Evolutionary conservation across 2,113 vertebrate species (phyloP).

Genomic region (Motacilla tschutschensis): DNA sequence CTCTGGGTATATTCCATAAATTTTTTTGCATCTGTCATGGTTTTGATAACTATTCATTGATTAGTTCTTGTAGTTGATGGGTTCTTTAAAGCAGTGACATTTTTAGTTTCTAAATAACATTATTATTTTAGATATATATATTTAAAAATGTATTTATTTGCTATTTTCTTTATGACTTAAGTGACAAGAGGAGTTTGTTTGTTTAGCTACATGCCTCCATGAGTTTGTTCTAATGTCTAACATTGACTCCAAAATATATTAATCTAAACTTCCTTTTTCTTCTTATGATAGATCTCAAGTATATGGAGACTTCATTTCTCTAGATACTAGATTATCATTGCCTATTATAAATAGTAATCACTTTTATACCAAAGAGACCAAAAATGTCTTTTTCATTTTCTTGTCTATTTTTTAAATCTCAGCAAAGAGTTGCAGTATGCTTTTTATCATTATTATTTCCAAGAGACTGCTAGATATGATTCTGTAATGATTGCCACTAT

Average conservation of each 20-base stretch:
- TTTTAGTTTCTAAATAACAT: not conserved
- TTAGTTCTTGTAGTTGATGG: not conserved
- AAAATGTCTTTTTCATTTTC: not conserved
- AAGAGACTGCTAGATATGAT: not conserved
- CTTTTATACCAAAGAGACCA: not conserved
- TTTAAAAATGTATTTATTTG: not conserved
- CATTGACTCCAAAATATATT: not conserved
- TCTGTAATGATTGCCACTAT: not conserved
- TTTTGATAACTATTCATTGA: not conserved
- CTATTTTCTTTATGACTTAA: not conserved
- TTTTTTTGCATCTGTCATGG: not conserved
- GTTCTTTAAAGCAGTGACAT: not conserved
- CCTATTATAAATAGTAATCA: not conserved
- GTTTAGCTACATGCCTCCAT: not conserved
- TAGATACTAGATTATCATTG: not conserved
- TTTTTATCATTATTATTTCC: not conserved
- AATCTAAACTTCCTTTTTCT: not conserved
- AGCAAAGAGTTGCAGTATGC: rapidly evolving
- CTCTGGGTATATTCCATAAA: not conserved
- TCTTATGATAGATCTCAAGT: not conserved
- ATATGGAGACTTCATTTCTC: not conserved
- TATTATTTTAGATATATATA: not conserved
- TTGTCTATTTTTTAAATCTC: not conserved
- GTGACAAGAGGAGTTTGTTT: rapidly evolving
- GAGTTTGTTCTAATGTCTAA: not conserved